Evolutionary conservation across 2,888 invertebrate genomes (phyloP), one percentile per base, ranked within the genome.

Genomic region (Bibio marci): DNA sequence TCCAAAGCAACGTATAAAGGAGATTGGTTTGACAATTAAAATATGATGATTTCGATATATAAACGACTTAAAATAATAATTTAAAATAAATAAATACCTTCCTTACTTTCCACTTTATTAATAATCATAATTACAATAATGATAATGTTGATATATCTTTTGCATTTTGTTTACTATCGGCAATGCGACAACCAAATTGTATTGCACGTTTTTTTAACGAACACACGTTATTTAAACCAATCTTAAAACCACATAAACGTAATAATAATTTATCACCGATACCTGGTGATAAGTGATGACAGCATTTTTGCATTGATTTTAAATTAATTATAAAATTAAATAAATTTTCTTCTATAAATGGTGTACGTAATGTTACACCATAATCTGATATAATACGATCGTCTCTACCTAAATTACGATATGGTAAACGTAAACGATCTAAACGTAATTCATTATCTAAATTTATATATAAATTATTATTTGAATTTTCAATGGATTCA

Each of bases 181-280:
- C 97, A 53, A 98, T 92, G 53, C 88, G 71, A 0, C 91, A 90
- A 11, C 98, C 98, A 67, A 98, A 98, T 58, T 98, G 98, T 49
- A 98, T 73, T 0, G 97, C 98, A 55, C 91, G 65, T 61, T 98
- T 98, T 32, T 86, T 87, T 36, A 87, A 70, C 32, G 59, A 58
- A 4, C 79, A 73, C 5, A 75, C 74, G 38, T 65, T 60, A 44
- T 55, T 57, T 28, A 86, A 63, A 2, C 82, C 81, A 28, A 86
- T 57, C 43, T 71, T 60, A 48, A 67, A 68, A 1, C 81, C 87
- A 38, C 75, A 64, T 17, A 80, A 64, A 48, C 97, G 69, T 32
- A 97, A 64, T 36, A 95, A 65, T 37, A 92, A 63, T 59, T 98
- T 98, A 55, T 98, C 97, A n/a, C 95, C 95, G 37, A 86, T 51